These are phyloP conservation scores for Laticauda colubrina DNA, from an alignment of 2,113 vertebrate species.

Conservation along the genomic window DNA sequence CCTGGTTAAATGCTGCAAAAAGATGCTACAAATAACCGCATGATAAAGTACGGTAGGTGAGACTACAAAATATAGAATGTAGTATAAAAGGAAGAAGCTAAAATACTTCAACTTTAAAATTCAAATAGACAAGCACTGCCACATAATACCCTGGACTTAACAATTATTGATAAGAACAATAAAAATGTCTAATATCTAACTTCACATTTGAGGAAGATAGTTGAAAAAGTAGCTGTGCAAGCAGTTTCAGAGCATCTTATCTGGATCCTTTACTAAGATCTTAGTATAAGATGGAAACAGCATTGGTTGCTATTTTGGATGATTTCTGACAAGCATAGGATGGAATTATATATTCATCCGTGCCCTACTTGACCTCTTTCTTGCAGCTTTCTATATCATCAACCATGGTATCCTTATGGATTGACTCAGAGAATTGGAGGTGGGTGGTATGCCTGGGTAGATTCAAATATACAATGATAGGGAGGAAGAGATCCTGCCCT, in stretches of 20 bases:
- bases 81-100: background rate
- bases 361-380: background rate
- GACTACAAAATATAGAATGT: background rate
- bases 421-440: background rate
- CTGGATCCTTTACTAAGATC: background rate
- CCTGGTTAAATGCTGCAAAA: background rate
- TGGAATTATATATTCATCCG: background rate
- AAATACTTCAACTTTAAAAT: background rate
- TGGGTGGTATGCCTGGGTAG: background rate
- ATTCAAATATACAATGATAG: background rate
- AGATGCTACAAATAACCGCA: background rate
- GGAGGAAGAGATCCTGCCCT: background rate
- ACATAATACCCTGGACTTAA: background rate
- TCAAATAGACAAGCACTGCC: background rate
- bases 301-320: background rate
- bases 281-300: background rate
- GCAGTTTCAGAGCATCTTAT: background rate
- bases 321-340: background rate
- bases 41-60: background rate
- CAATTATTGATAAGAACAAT: background rate
- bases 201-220: background rate
- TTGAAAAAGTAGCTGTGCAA: background rate
- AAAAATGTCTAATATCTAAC: background rate
- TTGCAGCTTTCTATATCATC: background rate
- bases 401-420: background rate